These are phyloP conservation scores for Zapornia atra DNA, from an alignment of 2,113 vertebrate species.

Conservation along the genomic window DNA sequence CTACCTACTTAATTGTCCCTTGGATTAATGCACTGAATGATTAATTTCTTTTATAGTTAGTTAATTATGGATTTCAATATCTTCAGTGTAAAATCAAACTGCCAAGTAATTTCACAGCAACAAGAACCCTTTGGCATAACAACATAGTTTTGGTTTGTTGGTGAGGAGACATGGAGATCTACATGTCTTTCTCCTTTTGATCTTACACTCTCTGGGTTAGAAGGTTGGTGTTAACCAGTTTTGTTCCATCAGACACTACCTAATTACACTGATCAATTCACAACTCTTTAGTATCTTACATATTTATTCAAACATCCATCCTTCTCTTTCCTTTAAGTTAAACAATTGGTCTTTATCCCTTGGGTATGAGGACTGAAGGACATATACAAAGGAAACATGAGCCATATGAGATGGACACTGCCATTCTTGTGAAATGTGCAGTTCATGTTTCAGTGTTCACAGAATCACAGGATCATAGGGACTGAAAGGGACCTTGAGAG, in stretches of 20 bases:
- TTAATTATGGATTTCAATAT: background rate
- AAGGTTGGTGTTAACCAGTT: background rate
- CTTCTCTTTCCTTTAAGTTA: background rate
- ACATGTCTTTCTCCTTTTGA: background rate
- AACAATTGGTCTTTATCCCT: background rate
- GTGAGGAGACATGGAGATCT: background rate
- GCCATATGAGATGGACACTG: background rate
- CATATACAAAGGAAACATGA: background rate
- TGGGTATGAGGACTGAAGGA: background rate
- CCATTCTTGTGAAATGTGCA: background rate
- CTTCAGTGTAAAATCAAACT: background rate
- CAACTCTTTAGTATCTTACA: background rate
- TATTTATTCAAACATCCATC: background rate
- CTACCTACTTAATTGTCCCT: background rate
- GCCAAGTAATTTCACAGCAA: background rate
- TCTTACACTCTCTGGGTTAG: background rate
- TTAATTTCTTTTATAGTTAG: conserved; percentile 28
- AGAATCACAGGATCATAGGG: too few relatives aligned
- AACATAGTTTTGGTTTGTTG: background rate
- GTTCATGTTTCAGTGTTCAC: background rate
- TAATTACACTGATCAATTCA: background rate
- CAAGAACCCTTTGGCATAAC: background rate
- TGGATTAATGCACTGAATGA: conserved; percentile 6
- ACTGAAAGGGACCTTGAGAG: too few relatives aligned
- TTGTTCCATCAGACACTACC: background rate